Evolutionary conservation across 2,797 vertebrate species (phyloP).

Genomic region (Cyclura pinguis): DNA sequence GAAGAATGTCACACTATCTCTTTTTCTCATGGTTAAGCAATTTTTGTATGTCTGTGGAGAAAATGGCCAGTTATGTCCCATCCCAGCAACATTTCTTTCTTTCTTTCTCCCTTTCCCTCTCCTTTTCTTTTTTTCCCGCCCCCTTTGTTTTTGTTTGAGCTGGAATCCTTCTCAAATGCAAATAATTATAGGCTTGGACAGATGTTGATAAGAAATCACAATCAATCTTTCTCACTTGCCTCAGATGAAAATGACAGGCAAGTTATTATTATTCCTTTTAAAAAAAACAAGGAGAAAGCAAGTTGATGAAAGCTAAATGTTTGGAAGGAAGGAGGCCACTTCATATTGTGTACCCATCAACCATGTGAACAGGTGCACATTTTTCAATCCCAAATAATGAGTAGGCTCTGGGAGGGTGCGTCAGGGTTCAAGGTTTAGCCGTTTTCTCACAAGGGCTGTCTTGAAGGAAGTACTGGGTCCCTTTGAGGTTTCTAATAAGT

Average conservation of each 20-base stretch:
- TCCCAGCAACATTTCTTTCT: slow-evolving; percentile 45
- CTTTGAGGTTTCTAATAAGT: no score
- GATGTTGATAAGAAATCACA: slow-evolving; percentile 51
- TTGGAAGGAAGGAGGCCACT: not conserved
- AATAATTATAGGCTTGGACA: slow-evolving; percentile 60
- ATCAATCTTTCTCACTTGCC: slow-evolving; percentile 44
- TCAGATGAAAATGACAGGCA: slow-evolving; percentile 24
- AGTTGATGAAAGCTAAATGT: slow-evolving; percentile 9
- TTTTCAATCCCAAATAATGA: no score
- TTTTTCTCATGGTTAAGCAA: slow-evolving; percentile 44
- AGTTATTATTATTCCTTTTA: not conserved
- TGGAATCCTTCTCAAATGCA: slow-evolving; percentile 60
- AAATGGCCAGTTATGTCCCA: slow-evolving; percentile 32
- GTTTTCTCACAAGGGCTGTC: not conserved
- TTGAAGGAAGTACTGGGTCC: no score
- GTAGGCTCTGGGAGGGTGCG: no score
- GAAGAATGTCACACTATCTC: slow-evolving; percentile 24
- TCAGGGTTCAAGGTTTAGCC: no score
- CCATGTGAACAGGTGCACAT: not conserved
- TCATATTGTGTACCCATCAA: not conserved
- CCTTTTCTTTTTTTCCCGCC: not conserved
- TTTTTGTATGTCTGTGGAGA: not conserved
- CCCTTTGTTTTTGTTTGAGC: slow-evolving; percentile 23
- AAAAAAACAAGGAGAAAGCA: not conserved
- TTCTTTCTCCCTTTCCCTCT: not conserved